Percentiles rank a stretch among this genome's conserved stretches.
Evolutionary conservation across 1,140 invertebrate genomes (phyloP).

Genomic region (Lepidurus apus): DNA sequence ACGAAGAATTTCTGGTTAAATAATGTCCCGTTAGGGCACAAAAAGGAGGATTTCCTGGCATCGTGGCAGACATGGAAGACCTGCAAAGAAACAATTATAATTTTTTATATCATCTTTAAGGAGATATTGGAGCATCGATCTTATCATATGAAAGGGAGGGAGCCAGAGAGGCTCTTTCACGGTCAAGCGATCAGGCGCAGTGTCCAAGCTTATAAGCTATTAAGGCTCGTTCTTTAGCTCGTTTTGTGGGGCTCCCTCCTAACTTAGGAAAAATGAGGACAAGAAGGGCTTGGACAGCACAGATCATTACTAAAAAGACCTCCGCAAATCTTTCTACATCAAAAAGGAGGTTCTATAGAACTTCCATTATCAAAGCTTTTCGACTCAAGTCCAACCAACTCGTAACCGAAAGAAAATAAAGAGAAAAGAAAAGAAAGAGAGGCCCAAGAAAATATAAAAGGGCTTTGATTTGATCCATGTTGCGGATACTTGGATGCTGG

Average conservation of each 20-base stretch:
- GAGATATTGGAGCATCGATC: neutral
- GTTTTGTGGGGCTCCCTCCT: neutral
- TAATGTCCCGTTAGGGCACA: constrained; percentile 54
- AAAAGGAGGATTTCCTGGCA: constrained; percentile 59
- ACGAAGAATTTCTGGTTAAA: constrained; percentile 55
- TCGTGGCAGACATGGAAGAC: constrained; percentile 79
- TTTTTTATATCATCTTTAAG: constrained; percentile 4
- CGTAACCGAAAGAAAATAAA: neutral
- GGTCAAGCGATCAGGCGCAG: constrained; percentile 10
- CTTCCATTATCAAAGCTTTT: constrained; percentile 1
- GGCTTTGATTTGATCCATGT: constrained; percentile 14
- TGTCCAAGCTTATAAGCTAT: constrained; percentile 22
- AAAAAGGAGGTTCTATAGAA: neutral
- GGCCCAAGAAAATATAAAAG: neutral
- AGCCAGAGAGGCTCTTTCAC: neutral
- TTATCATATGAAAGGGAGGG: no score
- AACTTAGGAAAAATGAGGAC: neutral
- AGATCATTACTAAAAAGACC: neutral
- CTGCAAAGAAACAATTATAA: constrained; percentile 45
- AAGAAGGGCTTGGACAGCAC: neutral
- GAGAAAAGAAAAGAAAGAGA: neutral
- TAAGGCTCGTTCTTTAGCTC: neutral
- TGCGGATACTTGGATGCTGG: neutral
- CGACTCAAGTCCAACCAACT: neutral
- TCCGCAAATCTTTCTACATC: neutral